Conservation (phyloP, 2,113 vertebrate species). For the Psilopogon haemacephalus region DNA sequence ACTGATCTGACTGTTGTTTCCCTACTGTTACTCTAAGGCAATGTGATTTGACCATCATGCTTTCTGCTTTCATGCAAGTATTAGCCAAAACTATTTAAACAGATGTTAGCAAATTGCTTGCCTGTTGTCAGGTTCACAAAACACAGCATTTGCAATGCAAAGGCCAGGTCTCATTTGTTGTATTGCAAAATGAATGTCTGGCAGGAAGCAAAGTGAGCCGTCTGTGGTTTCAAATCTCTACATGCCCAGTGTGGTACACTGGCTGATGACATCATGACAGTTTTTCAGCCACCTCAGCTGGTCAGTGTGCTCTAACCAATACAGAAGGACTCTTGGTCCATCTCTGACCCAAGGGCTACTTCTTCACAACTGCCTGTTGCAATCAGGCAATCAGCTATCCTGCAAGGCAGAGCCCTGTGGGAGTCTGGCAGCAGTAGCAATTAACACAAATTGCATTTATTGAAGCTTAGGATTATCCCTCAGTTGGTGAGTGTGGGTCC, state of each 20-base stretch:
- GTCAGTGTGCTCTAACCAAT: neutral
- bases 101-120: neutral
- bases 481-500: neutral
- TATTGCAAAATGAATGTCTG: constrained; percentile 22
- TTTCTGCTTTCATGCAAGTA: neutral
- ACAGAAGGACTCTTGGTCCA: neutral
- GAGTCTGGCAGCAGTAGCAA: neutral
- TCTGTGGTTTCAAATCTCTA: constrained; percentile 11
- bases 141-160: neutral
- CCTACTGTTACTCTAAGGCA: neutral
- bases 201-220: neutral
- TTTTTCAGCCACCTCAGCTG: neutral
- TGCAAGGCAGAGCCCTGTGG: neutral
- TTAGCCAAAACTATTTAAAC: neutral
- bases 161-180: neutral
- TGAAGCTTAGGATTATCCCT: neutral
- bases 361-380: neutral
- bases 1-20: neutral
- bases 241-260: neutral
- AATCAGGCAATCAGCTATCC: neutral
- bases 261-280: neutral
- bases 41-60: neutral
- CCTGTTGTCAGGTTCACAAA: neutral
- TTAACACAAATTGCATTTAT: neutral
- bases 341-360: neutral